Percentiles rank a stretch among this genome's conserved stretches.
phyloP scores from a whole-genome alignment of 1,140 invertebrate genomes.

The Globodera rostochiensis region DNA sequence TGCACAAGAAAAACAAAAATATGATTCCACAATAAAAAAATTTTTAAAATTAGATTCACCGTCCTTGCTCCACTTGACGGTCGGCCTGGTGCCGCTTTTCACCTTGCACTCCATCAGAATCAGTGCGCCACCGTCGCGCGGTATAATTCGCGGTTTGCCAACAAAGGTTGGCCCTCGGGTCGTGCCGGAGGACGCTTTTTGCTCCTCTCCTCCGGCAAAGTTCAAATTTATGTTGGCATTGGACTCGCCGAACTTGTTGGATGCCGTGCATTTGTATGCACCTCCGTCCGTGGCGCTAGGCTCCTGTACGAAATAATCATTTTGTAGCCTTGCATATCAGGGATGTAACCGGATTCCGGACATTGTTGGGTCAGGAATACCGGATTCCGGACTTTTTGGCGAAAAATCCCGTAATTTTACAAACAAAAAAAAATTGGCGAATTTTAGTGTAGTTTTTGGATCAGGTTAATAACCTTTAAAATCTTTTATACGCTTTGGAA shows the following conservation, averaged over 20 bases:
- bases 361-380: too few relatives aligned
- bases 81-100: slow-evolving; percentile 85
- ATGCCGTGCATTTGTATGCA: slow-evolving; percentile 96
- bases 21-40: neutral
- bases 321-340: slow-evolving; percentile 1
- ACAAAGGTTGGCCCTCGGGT: slow-evolving; percentile 87
- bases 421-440: too few relatives aligned
- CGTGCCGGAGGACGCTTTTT: slow-evolving; percentile 73
- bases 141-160: slow-evolving; percentile 94
- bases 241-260: slow-evolving; percentile 95
- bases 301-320: slow-evolving; percentile 69
- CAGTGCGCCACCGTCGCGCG: slow-evolving; percentile 85
- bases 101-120: slow-evolving; percentile 94
- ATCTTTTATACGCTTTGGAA: too few relatives aligned
- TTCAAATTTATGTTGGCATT: slow-evolving; percentile 99
- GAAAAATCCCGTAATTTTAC: too few relatives aligned
- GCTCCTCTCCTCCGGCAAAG: slow-evolving; percentile 79
- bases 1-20: neutral
- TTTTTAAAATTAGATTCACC: slow-evolving; percentile 66
- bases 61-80: slow-evolving; percentile 73
- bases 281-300: slow-evolving; percentile 92
- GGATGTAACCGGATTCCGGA: too few relatives aligned
- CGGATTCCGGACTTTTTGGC: too few relatives aligned
- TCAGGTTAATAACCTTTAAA: too few relatives aligned
- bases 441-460: too few relatives aligned